Evolutionary conservation across 2,113 vertebrate genomes (phyloP), one percentile per base, ranked within the genome.

Genomic region (Rallus limicola): DNA sequence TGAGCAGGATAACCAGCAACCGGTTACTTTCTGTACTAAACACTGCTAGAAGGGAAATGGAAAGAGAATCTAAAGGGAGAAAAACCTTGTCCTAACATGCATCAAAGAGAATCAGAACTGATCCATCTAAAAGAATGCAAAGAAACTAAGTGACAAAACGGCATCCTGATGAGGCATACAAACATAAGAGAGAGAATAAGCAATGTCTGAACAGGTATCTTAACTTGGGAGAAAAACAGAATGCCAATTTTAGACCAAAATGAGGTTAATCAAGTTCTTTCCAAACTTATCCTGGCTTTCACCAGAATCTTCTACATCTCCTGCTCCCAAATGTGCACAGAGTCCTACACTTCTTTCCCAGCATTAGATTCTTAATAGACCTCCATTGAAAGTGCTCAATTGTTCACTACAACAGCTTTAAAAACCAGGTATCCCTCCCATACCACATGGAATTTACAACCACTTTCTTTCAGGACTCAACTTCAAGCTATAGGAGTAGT

Each of bases 81-180:
- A 80, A 78, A 56, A 6, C 5, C 14, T 14, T 4, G 3, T 31
- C 82, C 11, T 56, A 50, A 23, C 0, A 0, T 10, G 9, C 16
- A 65, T 36, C 25, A 60, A 42, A 87, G 11, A 70, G 19, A n/a
- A 86, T 19, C 36, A 48, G 31, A 82, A 74, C 9, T 19, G 26
- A 24, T 63, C 70, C 60, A 14, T 13, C 16, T 38, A 44, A 82
- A 91, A 60, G 74, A 86, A 69, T 4, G 7, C 6, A 10, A 70
- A 70, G 82, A 42, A 79, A 56, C 44, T 18, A 76, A 72, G 79
- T 2, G 9, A 26, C 36, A 83, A 78, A 88, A 65, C 13, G 5
- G 59, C 23, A 52, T 42, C 69, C 68, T 62, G n/a, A 62, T 28
- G 36, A 86, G 2, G 12, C 36, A 29, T 11, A 68, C 15, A 29